Conservation (phyloP, 2,113 vertebrate genomes). For the Alethe castanea region DNA sequence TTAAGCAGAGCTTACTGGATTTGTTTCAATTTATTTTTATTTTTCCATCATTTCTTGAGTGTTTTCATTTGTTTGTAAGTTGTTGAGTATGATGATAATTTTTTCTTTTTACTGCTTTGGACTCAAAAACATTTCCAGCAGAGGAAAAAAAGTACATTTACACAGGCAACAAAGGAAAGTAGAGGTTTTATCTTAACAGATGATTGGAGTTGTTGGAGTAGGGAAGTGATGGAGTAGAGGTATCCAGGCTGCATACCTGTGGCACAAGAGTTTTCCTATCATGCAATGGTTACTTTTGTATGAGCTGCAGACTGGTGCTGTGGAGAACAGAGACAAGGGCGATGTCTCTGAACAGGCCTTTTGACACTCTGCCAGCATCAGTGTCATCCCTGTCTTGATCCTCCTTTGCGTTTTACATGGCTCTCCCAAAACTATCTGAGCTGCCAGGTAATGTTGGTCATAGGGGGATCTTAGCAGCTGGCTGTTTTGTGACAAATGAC, state of each 20-base stretch:
- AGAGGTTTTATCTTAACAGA: neutral
- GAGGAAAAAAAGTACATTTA: neutral
- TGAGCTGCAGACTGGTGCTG: neutral
- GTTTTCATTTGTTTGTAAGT: neutral
- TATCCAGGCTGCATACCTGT: neutral
- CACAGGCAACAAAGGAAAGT: neutral
- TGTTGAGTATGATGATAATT: neutral
- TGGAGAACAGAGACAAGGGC: neutral
- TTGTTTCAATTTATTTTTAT: neutral
- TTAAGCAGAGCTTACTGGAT: neutral
- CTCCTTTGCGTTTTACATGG: conserved; percentile 22
- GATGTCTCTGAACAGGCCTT: neutral
- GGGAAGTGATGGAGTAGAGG: neutral
- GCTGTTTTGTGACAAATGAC: conserved; percentile 66
- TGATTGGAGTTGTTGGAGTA: neutral
- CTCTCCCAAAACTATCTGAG: conserved; percentile 32
- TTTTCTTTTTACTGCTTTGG: neutral
- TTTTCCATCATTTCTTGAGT: neutral
- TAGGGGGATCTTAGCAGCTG: conserved; percentile 58
- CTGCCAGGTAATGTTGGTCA: conserved; percentile 58
- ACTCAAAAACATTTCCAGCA: neutral
- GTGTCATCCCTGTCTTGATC: conserved; percentile 21
- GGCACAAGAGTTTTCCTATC: neutral
- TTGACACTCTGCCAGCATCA: neutral
- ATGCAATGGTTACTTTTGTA: neutral